phyloP scores from a whole-genome alignment of 2,888 invertebrate genomes.

The Nemotelus pantherinus region DNA sequence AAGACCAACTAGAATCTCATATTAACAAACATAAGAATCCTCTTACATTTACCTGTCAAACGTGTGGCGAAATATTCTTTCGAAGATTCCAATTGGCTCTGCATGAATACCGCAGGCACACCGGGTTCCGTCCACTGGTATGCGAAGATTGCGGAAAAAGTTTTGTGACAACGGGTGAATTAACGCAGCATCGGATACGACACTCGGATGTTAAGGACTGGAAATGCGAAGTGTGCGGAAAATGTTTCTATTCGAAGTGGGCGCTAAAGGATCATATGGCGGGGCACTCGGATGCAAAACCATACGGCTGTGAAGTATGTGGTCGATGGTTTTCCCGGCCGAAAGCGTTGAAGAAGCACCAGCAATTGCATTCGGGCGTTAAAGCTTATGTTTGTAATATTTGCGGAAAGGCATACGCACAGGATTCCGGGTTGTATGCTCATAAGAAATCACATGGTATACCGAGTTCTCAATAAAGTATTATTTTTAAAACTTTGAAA shows the following conservation, averaged over 20 bases:
- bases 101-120: constrained; percentile 28
- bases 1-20: constrained; percentile 49
- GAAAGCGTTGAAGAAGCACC: constrained; percentile 52
- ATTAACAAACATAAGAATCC: constrained; percentile 49
- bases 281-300: constrained; percentile 36
- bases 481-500: background rate
- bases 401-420: constrained; percentile 53
- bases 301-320: constrained; percentile 46
- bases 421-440: constrained; percentile 51
- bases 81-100: constrained; percentile 18
- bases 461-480: constrained; percentile 29
- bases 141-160: constrained; percentile 43
- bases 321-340: constrained; percentile 50
- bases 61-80: constrained; percentile 48
- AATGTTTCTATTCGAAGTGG: constrained; percentile 38
- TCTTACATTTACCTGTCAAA: constrained; percentile 49
- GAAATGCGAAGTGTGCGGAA: constrained; percentile 45
- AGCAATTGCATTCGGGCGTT: constrained; percentile 52
- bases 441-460: constrained; percentile 51
- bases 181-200: constrained; percentile 37
- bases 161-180: constrained; percentile 41
- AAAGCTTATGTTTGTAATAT: constrained; percentile 52
- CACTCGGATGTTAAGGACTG: constrained; percentile 33
- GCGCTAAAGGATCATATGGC: constrained; percentile 29
- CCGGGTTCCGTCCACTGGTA: constrained; percentile 26